Base-by-base conservation (phyloP, 2,888 invertebrate species). In the Erynnis tages region DNA sequence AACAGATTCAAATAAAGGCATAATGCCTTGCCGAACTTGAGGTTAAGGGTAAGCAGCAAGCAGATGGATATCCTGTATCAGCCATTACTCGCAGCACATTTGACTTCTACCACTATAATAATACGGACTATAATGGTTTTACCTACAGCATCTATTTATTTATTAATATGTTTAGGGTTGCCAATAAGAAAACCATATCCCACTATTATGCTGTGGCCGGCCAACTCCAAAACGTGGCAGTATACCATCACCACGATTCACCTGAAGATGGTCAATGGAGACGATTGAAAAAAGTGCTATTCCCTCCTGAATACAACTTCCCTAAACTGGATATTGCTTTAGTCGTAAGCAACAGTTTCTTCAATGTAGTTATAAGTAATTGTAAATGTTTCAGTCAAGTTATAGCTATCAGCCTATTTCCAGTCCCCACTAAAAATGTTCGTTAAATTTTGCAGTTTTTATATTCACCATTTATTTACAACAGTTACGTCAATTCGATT, bases 281-380 rank as follows among this genome's bases (percentile, higher is more conserved):
- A 34, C 19, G 1, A 13, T 4, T 82, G 1, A 27, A 37, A 2
- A 49, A 38, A 0, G 71, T 69, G 1, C 23, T 43, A 0, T 74
- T 62, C 48, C 82, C 80, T 0, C 21, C 8, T 3, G 45, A 35
- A 0, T 82, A 69, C 50, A 55, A 38, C 0, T 82, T 82, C 55
- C 82, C 82, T 1, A 60, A 14, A 29, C 11, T 66, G 2, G 82
- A 82, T 52, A 77, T 82, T 32, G 66, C 73, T 4, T 55, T 82
- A 6, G 62, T 71, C 57, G 81, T 82, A 60, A 65, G 69, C n/a
- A 11, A 23, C 19, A 30, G n/a, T 21, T 2, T 10, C 4, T 10
- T 29, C 4, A 10, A 10, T 29, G 2, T 10, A 4, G 10, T 17
- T 40, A 11, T 0, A 10, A 23, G 8, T 11, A 3, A 13, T 8